A percentile compares a stretch with the other conserved stretches of the same genome.
Evolutionary conservation across 2,797 vertebrate species (phyloP).

Genomic region (Tauraco hartlaubi): DNA sequence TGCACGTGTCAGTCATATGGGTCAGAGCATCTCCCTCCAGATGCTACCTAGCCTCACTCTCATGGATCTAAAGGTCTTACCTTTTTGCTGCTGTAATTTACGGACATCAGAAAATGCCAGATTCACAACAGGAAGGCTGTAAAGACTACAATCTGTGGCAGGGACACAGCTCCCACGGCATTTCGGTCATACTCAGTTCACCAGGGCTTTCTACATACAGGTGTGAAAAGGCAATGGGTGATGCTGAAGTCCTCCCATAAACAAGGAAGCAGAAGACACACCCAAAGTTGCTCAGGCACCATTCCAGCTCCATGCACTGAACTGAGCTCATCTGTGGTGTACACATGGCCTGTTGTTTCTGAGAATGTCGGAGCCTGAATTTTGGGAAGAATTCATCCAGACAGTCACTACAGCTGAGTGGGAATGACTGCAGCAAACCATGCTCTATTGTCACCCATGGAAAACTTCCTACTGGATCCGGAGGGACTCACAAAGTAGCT

Average conservation of each 20-base stretch:
- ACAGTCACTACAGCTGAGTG: not conserved
- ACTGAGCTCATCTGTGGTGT: not conserved
- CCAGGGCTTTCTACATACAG: not conserved
- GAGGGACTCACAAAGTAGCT: not conserved
- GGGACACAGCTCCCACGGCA: not conserved
- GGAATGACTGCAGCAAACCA: not conserved
- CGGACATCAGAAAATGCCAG: not conserved
- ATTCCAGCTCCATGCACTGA: not conserved
- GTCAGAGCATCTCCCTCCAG: not conserved
- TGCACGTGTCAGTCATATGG: fast-evolving
- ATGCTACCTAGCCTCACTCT: not conserved
- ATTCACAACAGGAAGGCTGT: not conserved
- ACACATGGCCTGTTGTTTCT: not conserved
- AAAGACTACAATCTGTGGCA: not conserved
- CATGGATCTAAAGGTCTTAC: not conserved
- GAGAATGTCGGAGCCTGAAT: not conserved
- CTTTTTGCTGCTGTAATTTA: not conserved
- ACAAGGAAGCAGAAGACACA: not conserved
- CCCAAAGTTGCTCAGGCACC: not conserved
- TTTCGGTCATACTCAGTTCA: not conserved
- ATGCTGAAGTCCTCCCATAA: not conserved
- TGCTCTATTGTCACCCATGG: not conserved
- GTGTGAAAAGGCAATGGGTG: not conserved
- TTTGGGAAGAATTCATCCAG: not conserved
- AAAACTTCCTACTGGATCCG: not conserved